phyloP scores from a whole-genome alignment of 1,140 invertebrate genomes.

The Streblospio benedicti region DNA sequence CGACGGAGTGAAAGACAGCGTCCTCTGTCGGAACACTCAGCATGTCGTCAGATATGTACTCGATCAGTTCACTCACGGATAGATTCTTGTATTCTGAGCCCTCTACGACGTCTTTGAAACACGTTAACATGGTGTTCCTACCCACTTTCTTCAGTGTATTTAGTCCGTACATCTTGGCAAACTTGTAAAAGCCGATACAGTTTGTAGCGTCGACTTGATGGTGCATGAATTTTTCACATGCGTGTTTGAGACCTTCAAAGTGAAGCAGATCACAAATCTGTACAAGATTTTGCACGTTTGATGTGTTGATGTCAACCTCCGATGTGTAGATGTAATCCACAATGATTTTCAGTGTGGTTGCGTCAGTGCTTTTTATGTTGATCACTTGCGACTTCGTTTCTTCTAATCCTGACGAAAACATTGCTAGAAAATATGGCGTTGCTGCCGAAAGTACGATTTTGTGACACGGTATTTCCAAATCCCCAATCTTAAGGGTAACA shows the following conservation, averaged over 20 bases:
- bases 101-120: constrained; percentile 3
- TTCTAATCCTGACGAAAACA: constrained; percentile 9
- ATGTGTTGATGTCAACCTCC: constrained; percentile 1
- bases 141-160: not conserved
- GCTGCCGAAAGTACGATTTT: constrained; percentile 17
- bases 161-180: constrained; percentile 1
- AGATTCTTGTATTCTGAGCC: not conserved
- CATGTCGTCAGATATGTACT: not conserved
- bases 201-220: not conserved
- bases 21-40: not conserved
- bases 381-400: constrained; percentile 1
- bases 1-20: not conserved
- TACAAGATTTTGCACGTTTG: not conserved
- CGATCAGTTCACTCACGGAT: not conserved
- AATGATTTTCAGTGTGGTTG: not conserved
- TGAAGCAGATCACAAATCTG: not conserved
- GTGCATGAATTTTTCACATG: not conserved
- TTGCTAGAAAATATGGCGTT: constrained; percentile 20
- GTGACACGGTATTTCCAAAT: constrained; percentile 17
- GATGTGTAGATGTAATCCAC: constrained; percentile 8
- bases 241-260: not conserved
- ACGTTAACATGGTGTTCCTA: not conserved
- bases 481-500: constrained; percentile 15
- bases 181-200: constrained; percentile 6
- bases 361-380: not conserved